Conservation (phyloP, 2,888 invertebrate genomes). For the Griposia aprilina region DNA sequence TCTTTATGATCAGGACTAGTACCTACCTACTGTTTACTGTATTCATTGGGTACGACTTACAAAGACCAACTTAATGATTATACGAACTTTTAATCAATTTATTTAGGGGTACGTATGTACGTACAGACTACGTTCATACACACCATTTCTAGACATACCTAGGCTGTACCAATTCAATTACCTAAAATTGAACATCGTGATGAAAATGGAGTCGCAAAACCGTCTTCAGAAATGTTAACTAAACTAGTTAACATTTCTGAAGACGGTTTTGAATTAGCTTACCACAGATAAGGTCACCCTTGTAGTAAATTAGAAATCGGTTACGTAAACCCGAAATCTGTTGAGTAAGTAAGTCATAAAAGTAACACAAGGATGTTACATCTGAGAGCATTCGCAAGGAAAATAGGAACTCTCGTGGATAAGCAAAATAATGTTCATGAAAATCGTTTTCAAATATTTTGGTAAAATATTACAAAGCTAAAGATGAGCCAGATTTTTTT, state of each 20-base stretch:
- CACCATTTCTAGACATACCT: not conserved
- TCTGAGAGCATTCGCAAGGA: conserved; percentile 16
- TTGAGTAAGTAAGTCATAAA: conserved; percentile 28
- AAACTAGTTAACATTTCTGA: too few species aligned
- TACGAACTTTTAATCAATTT: conserved; percentile 1
- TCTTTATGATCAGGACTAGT: not conserved
- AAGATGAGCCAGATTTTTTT: not conserved
- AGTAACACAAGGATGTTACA: conserved; percentile 25
- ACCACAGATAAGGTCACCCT: conserved; percentile 13
- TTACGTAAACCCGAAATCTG: conserved; percentile 16
- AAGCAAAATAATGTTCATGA: conserved; percentile 4
- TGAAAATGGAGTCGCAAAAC: conserved; percentile 1
- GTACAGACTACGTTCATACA: not conserved
- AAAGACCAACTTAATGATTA: not conserved
- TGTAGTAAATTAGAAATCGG: conserved; percentile 27
- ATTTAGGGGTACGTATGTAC: not conserved
- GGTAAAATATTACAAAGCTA: not conserved
- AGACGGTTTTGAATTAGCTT: conserved; percentile 18
- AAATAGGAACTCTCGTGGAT: conserved; percentile 18
- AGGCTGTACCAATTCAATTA: not conserved
- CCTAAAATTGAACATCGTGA: conserved; percentile 21
- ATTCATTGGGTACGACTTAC: not conserved
- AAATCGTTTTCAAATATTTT: conserved; percentile 3
- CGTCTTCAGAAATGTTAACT: conserved; percentile 12
- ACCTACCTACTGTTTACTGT: too few species aligned